Conservation (phyloP, 2,888 invertebrate genomes). For the Megamerina dolium region DNA sequence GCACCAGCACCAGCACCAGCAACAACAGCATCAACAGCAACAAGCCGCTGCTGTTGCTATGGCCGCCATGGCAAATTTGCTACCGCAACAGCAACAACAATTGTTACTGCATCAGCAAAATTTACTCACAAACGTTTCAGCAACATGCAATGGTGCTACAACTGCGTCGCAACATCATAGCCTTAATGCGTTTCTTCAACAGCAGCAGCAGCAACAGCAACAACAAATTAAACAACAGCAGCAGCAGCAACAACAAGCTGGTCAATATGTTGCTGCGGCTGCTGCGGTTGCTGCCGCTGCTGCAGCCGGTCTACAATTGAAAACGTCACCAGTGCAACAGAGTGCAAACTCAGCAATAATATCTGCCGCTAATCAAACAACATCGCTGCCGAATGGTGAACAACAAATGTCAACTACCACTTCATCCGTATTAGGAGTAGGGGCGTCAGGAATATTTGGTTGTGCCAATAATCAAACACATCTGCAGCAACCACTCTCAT, state of each 20-base stretch:
- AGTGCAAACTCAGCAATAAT: conserved; percentile 40
- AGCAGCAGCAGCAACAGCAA: conserved; percentile 38
- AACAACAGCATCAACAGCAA: conserved; percentile 30
- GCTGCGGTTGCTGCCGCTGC: conserved; percentile 19
- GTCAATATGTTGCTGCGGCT: conserved; percentile 18
- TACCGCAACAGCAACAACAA: conserved; percentile 41
- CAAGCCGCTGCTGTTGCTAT: conserved; percentile 44
- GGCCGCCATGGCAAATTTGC: conserved; percentile 47
- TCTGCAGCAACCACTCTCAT: conserved; percentile 13
- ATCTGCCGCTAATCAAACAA: conserved; percentile 34
- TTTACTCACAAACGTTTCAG: conserved; percentile 36
- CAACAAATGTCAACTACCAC: conserved; percentile 22
- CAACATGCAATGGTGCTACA: conserved; percentile 23
- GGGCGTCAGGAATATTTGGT: conserved; percentile 11
- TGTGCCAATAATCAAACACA: conserved; percentile 5
- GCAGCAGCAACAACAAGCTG: conserved; percentile 32
- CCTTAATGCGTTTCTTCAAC: conserved; percentile 34
- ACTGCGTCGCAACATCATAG: conserved; percentile 30
- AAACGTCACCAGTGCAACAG: conserved; percentile 35
- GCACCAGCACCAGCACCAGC: conserved; percentile 32
- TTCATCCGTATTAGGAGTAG: no score
- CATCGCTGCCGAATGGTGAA: conserved; percentile 20
- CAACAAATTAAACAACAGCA: conserved; percentile 33
- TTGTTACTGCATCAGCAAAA: conserved; percentile 41
- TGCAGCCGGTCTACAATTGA: conserved; percentile 36